phyloP scores from a whole-genome alignment of 2,113 vertebrate genomes.

The Gracilinanus agilis region DNA sequence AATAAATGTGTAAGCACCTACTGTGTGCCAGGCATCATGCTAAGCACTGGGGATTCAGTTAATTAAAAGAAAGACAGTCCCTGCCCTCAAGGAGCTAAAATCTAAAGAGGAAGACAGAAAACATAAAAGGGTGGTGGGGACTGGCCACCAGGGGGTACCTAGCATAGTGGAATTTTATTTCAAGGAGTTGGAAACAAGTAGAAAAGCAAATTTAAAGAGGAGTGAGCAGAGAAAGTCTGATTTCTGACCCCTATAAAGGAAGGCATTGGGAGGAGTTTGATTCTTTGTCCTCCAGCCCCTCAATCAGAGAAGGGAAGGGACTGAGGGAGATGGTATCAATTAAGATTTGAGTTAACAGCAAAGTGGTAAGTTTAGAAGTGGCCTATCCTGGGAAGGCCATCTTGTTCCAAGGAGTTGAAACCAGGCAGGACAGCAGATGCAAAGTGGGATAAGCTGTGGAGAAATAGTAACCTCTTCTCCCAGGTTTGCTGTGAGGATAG shows the following conservation, averaged over 20 bases:
- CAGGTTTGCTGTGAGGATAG: background rate
- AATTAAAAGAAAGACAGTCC: no score
- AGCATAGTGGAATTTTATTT: background rate
- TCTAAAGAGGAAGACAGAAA: background rate
- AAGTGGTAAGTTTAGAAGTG: background rate
- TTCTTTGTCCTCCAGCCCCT: background rate
- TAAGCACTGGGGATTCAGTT: no score
- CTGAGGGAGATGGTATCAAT: background rate
- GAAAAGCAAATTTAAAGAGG: background rate
- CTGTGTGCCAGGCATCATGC: background rate
- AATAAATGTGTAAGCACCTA: background rate
- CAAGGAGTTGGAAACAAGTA: background rate
- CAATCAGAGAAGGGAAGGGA: background rate
- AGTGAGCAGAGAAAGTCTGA: background rate
- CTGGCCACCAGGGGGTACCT: background rate
- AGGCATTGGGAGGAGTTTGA: background rate
- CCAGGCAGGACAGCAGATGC: background rate
- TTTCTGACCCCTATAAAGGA: background rate
- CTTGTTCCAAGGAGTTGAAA: background rate
- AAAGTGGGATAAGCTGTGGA: background rate
- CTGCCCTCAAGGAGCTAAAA: no score
- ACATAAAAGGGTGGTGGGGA: background rate
- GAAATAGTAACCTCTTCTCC: background rate
- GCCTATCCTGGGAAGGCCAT: background rate
- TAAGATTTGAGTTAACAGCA: background rate